These are phyloP conservation scores for Mythimna ferrago DNA, from an alignment of 2,888 invertebrate genomes.

Conservation along the genomic window DNA sequence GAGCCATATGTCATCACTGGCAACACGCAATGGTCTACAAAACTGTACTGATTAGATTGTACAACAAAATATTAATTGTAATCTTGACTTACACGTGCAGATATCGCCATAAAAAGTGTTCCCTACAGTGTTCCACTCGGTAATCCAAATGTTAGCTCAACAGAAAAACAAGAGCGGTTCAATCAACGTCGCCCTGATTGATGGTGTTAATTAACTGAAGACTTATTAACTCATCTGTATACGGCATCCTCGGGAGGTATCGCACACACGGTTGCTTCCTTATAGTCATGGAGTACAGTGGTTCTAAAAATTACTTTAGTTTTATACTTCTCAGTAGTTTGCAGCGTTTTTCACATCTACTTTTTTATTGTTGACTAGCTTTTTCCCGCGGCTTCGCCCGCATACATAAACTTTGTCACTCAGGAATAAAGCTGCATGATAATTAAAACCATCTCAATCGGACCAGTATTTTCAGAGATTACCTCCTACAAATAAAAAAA, in stretches of 20 bases:
- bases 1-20: no score
- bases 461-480: no score
- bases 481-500: no score
- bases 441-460: no score
- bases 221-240: slow-evolving; percentile 65
- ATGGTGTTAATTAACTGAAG: slow-evolving; percentile 75
- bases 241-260: slow-evolving; percentile 44
- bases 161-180: slow-evolving; percentile 71
- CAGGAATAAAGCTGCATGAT: no score
- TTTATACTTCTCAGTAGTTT: no score
- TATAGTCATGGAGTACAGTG: neutral
- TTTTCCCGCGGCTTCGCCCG: no score
- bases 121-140: slow-evolving; percentile 43
- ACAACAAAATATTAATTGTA: neutral
- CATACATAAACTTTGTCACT: no score
- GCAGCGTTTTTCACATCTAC: no score
- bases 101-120: slow-evolving; percentile 8
- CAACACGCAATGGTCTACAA: no score
- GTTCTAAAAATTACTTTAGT: neutral
- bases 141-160: slow-evolving; percentile 55
- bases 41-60: no score
- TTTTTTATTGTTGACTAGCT: no score
- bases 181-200: slow-evolving; percentile 82
- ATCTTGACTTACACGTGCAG: neutral
- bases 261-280: slow-evolving; percentile 26